Base-by-base conservation (phyloP, 2,797 vertebrate genomes). In the Chlorospingus flavigularis region DNA sequence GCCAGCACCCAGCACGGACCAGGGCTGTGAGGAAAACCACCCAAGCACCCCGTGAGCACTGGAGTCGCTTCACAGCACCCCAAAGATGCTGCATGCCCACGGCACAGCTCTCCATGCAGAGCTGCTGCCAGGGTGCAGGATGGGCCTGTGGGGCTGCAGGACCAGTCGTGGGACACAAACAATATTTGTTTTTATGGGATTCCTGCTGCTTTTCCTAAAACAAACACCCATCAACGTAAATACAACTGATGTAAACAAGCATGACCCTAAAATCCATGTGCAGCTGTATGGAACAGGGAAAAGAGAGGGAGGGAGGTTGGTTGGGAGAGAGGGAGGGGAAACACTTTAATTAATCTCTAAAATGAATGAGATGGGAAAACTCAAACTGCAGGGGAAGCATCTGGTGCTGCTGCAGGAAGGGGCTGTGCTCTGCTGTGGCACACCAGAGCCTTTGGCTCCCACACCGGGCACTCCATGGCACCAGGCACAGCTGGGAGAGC, bases 221-320 rank as follows among this genome's bases (percentile, higher is more conserved):
- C 58, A 95, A 94, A 94, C 79, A 58, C 30, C 51, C 94, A 40
- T 71, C 61, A 80, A 80, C 10, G 67, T 75, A 92, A 92, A 86
- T 58, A 62, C n/a, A 82, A 83, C 39, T 4, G 82, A 74, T 26
- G 48, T 60, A 94, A 94, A 94, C 85, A 94, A 86, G 73, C 78
- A 39, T 6, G 82, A 94, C 91, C 96, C 95, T 83, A 87, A 85
- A 88, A 88, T 51, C 94, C 82, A 80, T 23, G 85, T 65, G 95
- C 95, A 88, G 94, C 94, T 95, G 90, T 77, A 88, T 14, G 60
- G 17, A 82, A 31, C 1, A 3, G 51, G 77, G 77, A 43, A 79
- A 80, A 62, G 40, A 55, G 75, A 76, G 65, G 58, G 61, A 63
- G 54, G 55, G 47, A 55, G 63, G 72, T 33, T 68, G 42, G 31